phyloP scores from a whole-genome alignment of 2,888 invertebrate species.

The Quadroppia sp. region DNA sequence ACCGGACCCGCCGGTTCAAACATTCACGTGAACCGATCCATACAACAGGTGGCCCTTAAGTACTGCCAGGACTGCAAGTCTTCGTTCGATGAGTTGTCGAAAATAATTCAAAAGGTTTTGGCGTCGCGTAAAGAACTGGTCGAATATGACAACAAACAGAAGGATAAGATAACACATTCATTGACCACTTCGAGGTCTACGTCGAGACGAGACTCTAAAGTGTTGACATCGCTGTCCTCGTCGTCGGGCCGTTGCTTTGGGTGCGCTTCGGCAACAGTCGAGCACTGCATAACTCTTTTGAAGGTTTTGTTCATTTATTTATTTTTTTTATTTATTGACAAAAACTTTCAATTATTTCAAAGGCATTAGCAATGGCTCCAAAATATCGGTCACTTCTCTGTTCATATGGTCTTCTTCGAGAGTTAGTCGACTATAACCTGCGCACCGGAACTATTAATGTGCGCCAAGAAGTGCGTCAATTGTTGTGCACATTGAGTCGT shows the following conservation, averaged over 20 bases:
- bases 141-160: constrained; percentile 70
- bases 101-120: constrained; percentile 62
- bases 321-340: background rate
- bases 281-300: constrained; percentile 85
- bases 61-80: constrained; percentile 92
- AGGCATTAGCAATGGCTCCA: constrained; percentile 74
- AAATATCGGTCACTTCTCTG: constrained; percentile 71
- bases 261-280: constrained; percentile 76
- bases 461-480: constrained; percentile 80
- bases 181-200: background rate
- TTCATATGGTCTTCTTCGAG: constrained; percentile 78
- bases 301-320: constrained; percentile 53
- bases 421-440: constrained; percentile 82
- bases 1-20: constrained; percentile 57
- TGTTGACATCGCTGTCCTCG: constrained; percentile 33
- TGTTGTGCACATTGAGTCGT: constrained; percentile 80
- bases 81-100: constrained; percentile 85
- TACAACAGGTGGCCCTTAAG: constrained; percentile 87
- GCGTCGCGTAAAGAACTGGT: constrained; percentile 86
- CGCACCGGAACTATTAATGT: constrained; percentile 61
- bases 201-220: constrained; percentile 38
- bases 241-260: constrained; percentile 56
- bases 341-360: background rate
- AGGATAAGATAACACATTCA: constrained; percentile 48
- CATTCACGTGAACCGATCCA: constrained; percentile 77